Conservation (phyloP, 2,888 invertebrate genomes). For the Epistrophe eligans region DNA sequence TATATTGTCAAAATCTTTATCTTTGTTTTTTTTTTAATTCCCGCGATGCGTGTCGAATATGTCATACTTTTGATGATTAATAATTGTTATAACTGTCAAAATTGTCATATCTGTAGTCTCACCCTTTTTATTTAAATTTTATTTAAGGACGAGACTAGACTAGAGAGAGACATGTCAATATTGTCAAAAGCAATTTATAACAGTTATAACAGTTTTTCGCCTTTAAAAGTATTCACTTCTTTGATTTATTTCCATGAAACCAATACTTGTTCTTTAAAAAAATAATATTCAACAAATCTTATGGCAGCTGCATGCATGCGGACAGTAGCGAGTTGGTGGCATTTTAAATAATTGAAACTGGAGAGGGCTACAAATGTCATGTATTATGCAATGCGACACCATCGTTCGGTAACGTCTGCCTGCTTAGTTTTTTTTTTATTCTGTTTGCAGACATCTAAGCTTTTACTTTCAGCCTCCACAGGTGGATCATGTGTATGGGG, state of each 20-base stretch:
- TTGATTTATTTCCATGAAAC: not conserved
- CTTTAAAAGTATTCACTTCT: too few species aligned
- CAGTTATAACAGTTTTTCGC: too few species aligned
- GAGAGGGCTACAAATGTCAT: slow-evolving; percentile 61
- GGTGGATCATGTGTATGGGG: slow-evolving; percentile 53
- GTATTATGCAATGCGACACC: slow-evolving; percentile 66
- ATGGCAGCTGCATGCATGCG: not conserved
- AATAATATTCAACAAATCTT: not conserved
- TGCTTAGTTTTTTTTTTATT: not conserved
- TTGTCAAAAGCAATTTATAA: too few species aligned
- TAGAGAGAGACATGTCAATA: too few species aligned
- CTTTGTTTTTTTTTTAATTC: too few species aligned
- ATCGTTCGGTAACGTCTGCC: slow-evolving; percentile 18
- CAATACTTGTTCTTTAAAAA: not conserved
- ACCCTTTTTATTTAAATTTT: too few species aligned
- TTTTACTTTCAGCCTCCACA: slow-evolving; percentile 71
- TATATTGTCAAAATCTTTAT: too few species aligned
- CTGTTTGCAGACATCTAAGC: slow-evolving; percentile 15
- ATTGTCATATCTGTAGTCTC: too few species aligned
- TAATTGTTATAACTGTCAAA: too few species aligned
- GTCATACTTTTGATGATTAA: too few species aligned
- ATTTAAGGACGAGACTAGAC: too few species aligned
- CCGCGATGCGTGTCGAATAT: too few species aligned
- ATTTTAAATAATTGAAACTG: slow-evolving; percentile 40
- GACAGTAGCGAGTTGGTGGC: slow-evolving; percentile 17